phyloP scores from a whole-genome alignment of 1,140 invertebrate species.

The Fopius arisanus region DNA sequence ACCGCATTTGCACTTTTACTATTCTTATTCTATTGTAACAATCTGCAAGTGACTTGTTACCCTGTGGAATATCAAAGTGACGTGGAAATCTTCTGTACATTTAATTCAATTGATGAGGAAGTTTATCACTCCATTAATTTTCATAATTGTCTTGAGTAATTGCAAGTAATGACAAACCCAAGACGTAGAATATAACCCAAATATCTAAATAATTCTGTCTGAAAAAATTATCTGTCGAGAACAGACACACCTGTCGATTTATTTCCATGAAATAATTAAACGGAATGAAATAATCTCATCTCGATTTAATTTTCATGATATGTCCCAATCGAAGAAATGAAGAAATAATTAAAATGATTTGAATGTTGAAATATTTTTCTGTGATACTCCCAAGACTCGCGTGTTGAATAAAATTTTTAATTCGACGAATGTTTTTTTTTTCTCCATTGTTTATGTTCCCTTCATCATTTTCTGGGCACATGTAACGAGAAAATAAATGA shows the following conservation, averaged over 20 bases:
- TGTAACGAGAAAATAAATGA: constrained; percentile 13
- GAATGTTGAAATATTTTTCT: background rate
- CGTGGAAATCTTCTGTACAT: background rate
- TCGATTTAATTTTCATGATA: too few species aligned
- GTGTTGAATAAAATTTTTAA: constrained; percentile 9
- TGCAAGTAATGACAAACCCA: too few species aligned
- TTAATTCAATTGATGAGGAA: background rate
- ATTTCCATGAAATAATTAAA: too few species aligned
- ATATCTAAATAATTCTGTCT: too few species aligned
- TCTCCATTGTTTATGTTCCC: constrained; percentile 1
- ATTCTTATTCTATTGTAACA: background rate
- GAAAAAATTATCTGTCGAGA: too few species aligned
- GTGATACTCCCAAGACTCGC: background rate
- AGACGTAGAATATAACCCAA: too few species aligned
- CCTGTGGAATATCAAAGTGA: background rate
- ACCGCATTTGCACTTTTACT: background rate
- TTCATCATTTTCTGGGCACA: constrained; percentile 5
- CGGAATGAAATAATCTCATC: too few species aligned
- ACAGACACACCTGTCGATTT: too few species aligned
- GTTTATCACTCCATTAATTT: background rate
- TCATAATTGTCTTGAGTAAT: too few species aligned
- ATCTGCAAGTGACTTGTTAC: too few species aligned
- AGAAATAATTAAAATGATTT: background rate
- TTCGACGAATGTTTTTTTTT: background rate
- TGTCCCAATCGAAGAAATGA: background rate